Evolutionary conservation across 2,888 invertebrate species (phyloP).

Genomic region (Leptinotarsa peninsularis): DNA sequence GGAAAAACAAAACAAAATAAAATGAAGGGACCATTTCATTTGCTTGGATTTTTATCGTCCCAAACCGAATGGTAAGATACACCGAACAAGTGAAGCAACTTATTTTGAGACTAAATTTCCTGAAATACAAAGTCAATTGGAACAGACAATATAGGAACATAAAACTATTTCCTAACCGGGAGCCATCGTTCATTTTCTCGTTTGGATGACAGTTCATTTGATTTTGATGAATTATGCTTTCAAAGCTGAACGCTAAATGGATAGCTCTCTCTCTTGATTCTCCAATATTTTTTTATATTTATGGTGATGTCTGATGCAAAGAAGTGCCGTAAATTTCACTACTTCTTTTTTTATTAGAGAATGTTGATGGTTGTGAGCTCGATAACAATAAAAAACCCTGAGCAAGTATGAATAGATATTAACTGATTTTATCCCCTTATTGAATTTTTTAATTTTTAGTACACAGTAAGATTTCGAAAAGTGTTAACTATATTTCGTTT

Average conservation of each 20-base stretch:
- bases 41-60: too few relatives aligned
- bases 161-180: not conserved
- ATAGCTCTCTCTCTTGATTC: not conserved
- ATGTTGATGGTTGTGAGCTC: too few relatives aligned
- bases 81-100: not conserved
- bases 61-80: too few relatives aligned
- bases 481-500: too few relatives aligned
- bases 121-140: not conserved
- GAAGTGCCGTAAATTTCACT: not conserved
- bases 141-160: not conserved
- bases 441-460: too few relatives aligned
- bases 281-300: not conserved
- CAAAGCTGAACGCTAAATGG: not conserved
- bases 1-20: too few relatives aligned
- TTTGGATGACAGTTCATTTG: not conserved
- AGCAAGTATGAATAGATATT: too few relatives aligned
- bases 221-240: constrained; percentile 2
- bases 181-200: constrained; percentile 5
- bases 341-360: too few relatives aligned
- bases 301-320: not conserved
- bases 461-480: too few relatives aligned
- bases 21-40: too few relatives aligned
- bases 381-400: too few relatives aligned
- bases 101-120: not conserved
- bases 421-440: too few relatives aligned